Conservation (phyloP, 2,888 invertebrate species). For the Nymphalis c-album region DNA sequence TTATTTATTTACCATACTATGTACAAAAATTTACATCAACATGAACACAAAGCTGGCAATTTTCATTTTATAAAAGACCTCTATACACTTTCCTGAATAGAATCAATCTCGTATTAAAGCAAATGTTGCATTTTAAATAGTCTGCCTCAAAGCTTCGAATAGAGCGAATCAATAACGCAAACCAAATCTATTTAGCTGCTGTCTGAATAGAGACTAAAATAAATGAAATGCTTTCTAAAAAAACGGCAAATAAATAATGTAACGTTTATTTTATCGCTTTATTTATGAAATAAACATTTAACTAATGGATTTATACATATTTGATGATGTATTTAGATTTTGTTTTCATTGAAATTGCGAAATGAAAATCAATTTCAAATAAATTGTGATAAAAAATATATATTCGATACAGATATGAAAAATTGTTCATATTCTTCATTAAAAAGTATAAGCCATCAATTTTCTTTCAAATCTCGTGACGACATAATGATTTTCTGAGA, state of each 20-base stretch:
- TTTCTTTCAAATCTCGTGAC: too few relatives aligned
- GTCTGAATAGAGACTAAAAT: conserved; percentile 23
- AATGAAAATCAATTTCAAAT: too few relatives aligned
- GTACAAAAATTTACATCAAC: too few relatives aligned
- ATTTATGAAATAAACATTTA: not conserved
- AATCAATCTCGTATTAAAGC: conserved; percentile 19
- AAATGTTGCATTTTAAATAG: conserved; percentile 26
- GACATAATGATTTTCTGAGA: too few relatives aligned
- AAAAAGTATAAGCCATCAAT: too few relatives aligned
- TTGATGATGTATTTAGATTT: too few relatives aligned
- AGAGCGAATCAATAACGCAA: conserved; percentile 34
- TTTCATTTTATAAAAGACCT: conserved; percentile 4
- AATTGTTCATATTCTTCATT: too few relatives aligned
- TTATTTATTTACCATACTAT: too few relatives aligned
- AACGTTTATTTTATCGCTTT: not conserved
- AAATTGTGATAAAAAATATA: too few relatives aligned
- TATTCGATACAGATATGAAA: too few relatives aligned
- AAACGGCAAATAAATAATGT: conserved; percentile 1
- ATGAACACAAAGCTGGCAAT: not conserved
- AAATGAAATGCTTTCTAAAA: conserved; percentile 13
- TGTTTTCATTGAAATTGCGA: too few relatives aligned
- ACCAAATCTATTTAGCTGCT: conserved; percentile 31
- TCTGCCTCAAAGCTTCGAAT: conserved; percentile 29
- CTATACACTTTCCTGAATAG: conserved; percentile 15
- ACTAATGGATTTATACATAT: not conserved